Evolutionary conservation across 2,113 vertebrate species (phyloP).

Genomic region (Copsychus sechellarum): DNA sequence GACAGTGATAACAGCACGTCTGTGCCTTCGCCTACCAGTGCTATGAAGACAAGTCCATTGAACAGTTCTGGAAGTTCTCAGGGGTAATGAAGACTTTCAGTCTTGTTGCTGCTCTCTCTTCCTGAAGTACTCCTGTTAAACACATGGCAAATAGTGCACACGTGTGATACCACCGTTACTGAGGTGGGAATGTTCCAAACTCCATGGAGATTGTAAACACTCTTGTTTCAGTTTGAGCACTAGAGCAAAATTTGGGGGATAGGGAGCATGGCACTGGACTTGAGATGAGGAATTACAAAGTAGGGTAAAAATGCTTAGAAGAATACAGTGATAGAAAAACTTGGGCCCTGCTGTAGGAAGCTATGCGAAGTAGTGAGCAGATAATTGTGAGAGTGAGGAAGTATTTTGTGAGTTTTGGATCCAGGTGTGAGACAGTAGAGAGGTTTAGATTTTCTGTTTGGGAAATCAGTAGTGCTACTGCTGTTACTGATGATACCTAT

Average conservation of each 20-base stretch:
- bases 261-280: neutral
- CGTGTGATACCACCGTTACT: fast-evolving
- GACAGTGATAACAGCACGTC: conserved; percentile 94
- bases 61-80: conserved; percentile 83
- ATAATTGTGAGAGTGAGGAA: neutral
- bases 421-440: neutral
- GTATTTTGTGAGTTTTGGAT: neutral
- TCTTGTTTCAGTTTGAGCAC: neutral
- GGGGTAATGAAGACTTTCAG: conserved; percentile 70
- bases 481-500: neutral
- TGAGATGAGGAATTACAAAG: neutral
- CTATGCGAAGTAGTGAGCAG: neutral
- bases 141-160: neutral
- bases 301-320: neutral
- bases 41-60: conserved; percentile 79
- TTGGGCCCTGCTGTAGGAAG: neutral
- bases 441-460: neutral
- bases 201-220: neutral
- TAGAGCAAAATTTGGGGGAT: neutral
- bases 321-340: neutral
- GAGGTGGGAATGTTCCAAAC: neutral
- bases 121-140: neutral
- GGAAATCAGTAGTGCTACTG: neutral
- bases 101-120: neutral
- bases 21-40: conserved; percentile 86